Evolutionary conservation across 2,888 invertebrate species (phyloP), one percentile per base, ranked within the genome.

Genomic region (Xestia rhomboidea): DNA sequence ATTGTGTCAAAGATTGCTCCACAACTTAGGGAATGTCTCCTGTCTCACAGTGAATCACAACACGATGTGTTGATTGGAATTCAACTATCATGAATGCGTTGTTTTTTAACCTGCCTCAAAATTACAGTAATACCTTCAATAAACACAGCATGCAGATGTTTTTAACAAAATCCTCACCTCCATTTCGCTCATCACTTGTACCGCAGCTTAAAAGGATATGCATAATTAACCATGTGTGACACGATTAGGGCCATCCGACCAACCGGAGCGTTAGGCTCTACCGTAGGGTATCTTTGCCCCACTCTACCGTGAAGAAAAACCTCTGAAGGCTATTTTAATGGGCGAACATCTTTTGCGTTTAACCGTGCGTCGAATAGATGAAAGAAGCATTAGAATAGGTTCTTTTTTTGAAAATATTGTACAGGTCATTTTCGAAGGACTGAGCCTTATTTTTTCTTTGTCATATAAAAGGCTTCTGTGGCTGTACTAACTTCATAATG

Each of bases 201-300:
- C 85, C 87, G 69, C 71, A 86, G 77, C 81, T 85, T 90, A 91
- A 92, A 92, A 92, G 93, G 93, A 90, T 91, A 95, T 94, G 93
- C 94, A 95, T 95, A 95, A 95, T 95, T 95, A 95, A 94, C 92
- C 94, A 93, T 94, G 93, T 93, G 93, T 94, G 94, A 95, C 92
- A 81, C 93, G 94, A 95, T 95, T 94, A 94, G 91, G 91, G 86
- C 84, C 90, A 88, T 88, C 89, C 90, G 74, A 89, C 80, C 90
- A 88, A 91, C 86, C 89, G 87, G 88, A 92, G 92, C 88, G 83
- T 82, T 86, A 88, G 88, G 84, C 81, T 86, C 84, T 86, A 89
- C 90, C 89, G 90, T 86, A 54, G 71, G 64, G 72, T 92, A 88
- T 89, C 83, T 80, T 84, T 86, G 85, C 89, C 86, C 69, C 84